These are phyloP conservation scores for Drosophila micromelanica DNA, from an alignment of 1,140 invertebrate genomes.

Conservation along the genomic window DNA sequence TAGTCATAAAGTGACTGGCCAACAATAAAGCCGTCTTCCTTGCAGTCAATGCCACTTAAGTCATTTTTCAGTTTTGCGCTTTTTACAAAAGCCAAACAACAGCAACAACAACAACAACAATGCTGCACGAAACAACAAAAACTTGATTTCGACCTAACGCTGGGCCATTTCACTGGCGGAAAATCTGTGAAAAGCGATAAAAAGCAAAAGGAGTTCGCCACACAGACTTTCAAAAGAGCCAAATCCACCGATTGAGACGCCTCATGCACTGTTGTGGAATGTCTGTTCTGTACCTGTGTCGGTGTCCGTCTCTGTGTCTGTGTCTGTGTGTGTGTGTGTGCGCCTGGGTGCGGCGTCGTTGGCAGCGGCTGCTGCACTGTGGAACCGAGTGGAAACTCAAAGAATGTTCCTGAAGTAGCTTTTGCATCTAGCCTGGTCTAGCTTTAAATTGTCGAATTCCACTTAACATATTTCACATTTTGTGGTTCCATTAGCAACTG, in stretches of 20 bases:
- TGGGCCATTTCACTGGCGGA: slow-evolving; percentile 49
- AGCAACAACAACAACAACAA: slow-evolving; percentile 14
- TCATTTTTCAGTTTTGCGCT: slow-evolving; percentile 46
- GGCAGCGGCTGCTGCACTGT: slow-evolving; percentile 52
- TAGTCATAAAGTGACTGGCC: slow-evolving; percentile 66
- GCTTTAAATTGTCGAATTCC: no score
- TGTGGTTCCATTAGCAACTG: no score
- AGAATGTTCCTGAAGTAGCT: not conserved
- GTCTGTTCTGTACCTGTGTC: slow-evolving; percentile 13
- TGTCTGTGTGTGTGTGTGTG: not conserved
- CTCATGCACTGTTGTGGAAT: slow-evolving; percentile 38
- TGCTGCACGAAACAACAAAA: slow-evolving; percentile 33
- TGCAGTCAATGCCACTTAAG: slow-evolving; percentile 51
- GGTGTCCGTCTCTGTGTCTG: not conserved
- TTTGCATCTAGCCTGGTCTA: no score
- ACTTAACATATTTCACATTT: no score
- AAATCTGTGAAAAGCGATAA: slow-evolving; percentile 81
- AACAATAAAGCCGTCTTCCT: slow-evolving; percentile 59
- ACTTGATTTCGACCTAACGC: slow-evolving; percentile 44
- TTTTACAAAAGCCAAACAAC: slow-evolving; percentile 19
- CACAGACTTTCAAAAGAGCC: slow-evolving; percentile 12
- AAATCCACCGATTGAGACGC: slow-evolving; percentile 18
- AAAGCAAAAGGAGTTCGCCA: slow-evolving; percentile 50
- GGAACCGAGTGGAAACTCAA: slow-evolving; percentile 5
- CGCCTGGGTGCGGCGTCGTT: slow-evolving; percentile 14